Conservation (phyloP, 2,888 invertebrate genomes). For the Rhagonycha fulva region DNA sequence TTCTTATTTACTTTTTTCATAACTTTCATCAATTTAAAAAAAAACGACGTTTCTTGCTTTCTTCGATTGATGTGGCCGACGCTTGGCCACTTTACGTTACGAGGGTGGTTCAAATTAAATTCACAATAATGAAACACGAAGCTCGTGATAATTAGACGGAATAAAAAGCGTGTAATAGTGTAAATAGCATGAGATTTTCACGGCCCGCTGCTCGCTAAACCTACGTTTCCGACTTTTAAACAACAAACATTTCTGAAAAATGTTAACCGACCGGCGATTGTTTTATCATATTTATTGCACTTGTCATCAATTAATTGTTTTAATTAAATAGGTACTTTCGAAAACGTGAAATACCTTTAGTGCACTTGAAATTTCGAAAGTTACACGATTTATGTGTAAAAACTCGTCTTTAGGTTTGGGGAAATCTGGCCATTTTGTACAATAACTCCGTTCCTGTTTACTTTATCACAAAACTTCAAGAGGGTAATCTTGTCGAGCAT, state of each 20-base stretch:
- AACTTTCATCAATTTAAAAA: background rate
- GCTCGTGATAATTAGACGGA: slow-evolving; percentile 47
- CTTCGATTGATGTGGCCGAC: background rate
- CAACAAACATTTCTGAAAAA: background rate
- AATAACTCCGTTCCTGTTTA: background rate
- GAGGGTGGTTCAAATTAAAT: background rate
- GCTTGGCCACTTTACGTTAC: background rate
- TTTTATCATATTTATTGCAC: slow-evolving; percentile 41
- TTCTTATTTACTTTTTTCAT: background rate
- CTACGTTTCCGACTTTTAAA: slow-evolving; percentile 48
- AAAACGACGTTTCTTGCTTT: background rate
- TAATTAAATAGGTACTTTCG: background rate
- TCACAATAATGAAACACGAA: slow-evolving; percentile 41
- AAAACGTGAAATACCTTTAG: background rate
- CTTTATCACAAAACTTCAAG: background rate
- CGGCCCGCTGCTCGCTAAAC: slow-evolving; percentile 49
- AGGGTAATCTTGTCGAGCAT: background rate
- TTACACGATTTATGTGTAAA: background rate
- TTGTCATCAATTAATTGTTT: background rate
- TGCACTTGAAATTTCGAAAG: background rate
- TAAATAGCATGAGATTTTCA: slow-evolving; percentile 52
- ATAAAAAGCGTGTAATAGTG: slow-evolving; percentile 51
- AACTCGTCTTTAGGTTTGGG: background rate
- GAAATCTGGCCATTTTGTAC: background rate
- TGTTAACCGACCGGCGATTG: background rate